These are phyloP conservation scores for Euglossa dilemma DNA, from an alignment of 1,140 invertebrate genomes.

Conservation along the genomic window DNA sequence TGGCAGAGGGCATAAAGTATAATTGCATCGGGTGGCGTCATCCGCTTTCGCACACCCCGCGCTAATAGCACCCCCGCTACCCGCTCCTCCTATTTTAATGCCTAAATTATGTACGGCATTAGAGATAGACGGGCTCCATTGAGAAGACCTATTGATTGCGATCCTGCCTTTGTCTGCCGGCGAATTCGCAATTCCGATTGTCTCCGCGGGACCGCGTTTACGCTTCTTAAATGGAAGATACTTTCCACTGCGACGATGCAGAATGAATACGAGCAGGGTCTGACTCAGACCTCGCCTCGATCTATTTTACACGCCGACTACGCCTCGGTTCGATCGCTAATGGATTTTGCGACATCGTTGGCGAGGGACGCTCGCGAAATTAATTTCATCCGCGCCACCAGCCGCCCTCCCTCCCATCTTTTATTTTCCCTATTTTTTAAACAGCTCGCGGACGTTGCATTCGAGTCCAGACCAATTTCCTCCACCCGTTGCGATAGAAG, in stretches of 20 bases:
- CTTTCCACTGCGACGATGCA: not conserved
- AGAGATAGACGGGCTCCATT: constrained; percentile 71
- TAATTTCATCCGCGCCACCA: too few relatives aligned
- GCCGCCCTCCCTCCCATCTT: too few relatives aligned
- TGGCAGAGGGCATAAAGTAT: constrained; percentile 81
- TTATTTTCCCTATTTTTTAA: too few relatives aligned
- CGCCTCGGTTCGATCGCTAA: too few relatives aligned
- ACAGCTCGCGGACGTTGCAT: too few relatives aligned
- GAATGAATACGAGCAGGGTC: not conserved
- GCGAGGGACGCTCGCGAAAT: too few relatives aligned
- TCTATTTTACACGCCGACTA: too few relatives aligned
- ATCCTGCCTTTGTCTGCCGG: constrained; percentile 34
- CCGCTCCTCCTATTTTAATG: constrained; percentile 81
- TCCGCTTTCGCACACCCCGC: constrained; percentile 73
- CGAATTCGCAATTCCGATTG: constrained; percentile 42
- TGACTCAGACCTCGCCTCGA: constrained; percentile 10
- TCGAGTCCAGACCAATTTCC: too few relatives aligned
- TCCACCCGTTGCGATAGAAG: too few relatives aligned
- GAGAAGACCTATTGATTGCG: constrained; percentile 58
- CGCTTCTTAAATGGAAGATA: constrained; percentile 24
- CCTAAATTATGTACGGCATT: constrained; percentile 81
- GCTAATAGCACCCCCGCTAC: constrained; percentile 75
- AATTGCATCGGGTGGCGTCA: constrained; percentile 82
- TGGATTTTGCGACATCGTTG: too few relatives aligned
- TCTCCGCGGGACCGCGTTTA: not conserved